Percentiles rank a stretch among this genome's conserved stretches.
Evolutionary conservation across 2,113 vertebrate species (phyloP).

Genomic region (Paradoxurus hermaphroditus): DNA sequence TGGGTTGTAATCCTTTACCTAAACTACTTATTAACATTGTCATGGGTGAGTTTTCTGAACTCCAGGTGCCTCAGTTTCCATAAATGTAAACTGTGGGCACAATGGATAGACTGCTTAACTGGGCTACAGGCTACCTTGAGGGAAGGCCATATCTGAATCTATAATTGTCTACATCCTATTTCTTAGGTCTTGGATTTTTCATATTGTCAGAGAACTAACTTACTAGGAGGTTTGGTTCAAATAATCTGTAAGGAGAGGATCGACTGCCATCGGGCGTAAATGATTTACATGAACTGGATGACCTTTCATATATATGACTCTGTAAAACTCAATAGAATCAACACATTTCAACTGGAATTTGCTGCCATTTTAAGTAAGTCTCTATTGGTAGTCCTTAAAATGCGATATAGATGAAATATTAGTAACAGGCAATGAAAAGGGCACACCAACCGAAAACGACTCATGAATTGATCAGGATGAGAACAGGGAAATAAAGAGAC

Average conservation of each 20-base stretch:
- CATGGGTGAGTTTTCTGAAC: neutral
- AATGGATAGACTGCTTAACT: neutral
- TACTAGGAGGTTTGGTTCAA: neutral
- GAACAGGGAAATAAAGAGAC: conserved; percentile 76
- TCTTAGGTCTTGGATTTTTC: neutral
- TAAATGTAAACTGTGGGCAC: neutral
- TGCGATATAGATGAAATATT: conserved; percentile 68
- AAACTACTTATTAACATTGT: neutral
- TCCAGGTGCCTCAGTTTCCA: neutral
- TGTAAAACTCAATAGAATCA: conserved; percentile 60
- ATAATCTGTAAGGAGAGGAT: neutral
- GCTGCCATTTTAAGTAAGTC: conserved; percentile 66
- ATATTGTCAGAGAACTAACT: neutral
- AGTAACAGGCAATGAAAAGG: conserved; percentile 65
- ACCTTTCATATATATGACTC: conserved; percentile 40
- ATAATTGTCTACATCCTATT: neutral
- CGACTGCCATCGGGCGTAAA: neutral
- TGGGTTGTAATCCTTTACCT: neutral
- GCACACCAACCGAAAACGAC: conserved; percentile 67
- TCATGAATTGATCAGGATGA: conserved; percentile 76
- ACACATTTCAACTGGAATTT: conserved; percentile 45
- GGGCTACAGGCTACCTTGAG: neutral
- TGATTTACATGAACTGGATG: conserved; percentile 43
- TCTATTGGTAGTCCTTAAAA: conserved; percentile 54
- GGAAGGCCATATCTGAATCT: neutral